phyloP scores from a whole-genome alignment of 2,113 vertebrate genomes.

The Hydrochoerus hydrochaeris region DNA sequence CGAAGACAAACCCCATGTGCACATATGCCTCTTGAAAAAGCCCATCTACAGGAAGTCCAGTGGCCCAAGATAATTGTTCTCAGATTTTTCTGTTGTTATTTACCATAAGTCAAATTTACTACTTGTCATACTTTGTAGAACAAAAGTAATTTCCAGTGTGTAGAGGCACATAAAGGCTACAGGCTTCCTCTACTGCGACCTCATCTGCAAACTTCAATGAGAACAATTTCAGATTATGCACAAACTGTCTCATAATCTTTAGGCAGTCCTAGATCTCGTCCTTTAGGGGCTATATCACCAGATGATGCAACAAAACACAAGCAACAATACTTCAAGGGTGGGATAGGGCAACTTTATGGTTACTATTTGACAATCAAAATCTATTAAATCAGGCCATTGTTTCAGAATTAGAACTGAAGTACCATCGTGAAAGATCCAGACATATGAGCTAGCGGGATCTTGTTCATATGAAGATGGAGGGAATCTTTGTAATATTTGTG shows the following conservation, averaged over 20 bases:
- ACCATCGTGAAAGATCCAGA: neutral
- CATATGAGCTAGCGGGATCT: neutral
- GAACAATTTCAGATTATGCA: neutral
- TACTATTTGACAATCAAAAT: neutral
- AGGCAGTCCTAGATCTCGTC: neutral
- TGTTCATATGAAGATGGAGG: neutral
- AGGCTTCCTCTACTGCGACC: neutral
- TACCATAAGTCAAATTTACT: neutral
- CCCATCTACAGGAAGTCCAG: neutral
- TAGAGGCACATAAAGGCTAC: neutral
- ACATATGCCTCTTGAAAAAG: neutral
- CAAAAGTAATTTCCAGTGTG: neutral
- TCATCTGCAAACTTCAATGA: neutral
- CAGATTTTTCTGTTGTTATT: neutral
- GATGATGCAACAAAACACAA: neutral
- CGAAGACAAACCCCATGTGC: no score
- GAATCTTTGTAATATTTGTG: neutral
- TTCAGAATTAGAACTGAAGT: neutral
- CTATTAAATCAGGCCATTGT: neutral
- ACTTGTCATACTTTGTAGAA: neutral
- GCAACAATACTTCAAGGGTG: neutral
- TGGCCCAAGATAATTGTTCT: neutral
- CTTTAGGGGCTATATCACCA: neutral
- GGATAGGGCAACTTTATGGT: neutral
- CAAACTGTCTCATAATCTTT: neutral